phyloP scores from a whole-genome alignment of 2,113 vertebrate species.

The Bambusicola thoracicus region DNA sequence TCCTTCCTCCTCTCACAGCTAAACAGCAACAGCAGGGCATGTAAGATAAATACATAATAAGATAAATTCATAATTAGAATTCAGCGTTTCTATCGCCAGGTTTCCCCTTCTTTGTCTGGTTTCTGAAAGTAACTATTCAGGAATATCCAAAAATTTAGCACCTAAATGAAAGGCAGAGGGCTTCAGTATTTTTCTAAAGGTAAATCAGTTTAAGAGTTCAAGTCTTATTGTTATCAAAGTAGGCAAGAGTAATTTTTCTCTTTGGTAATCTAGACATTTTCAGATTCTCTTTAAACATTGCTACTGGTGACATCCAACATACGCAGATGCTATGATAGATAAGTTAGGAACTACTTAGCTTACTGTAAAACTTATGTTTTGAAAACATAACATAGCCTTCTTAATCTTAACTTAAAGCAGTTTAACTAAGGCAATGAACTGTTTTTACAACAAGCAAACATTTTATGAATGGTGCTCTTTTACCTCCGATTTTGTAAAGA shows the following conservation, averaged over 20 bases:
- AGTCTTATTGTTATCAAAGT: not conserved
- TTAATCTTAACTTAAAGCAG: not conserved
- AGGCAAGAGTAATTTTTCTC: not conserved
- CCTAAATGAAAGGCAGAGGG: not conserved
- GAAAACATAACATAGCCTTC: not conserved
- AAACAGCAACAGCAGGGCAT: fast-evolving
- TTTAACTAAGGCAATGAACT: not conserved
- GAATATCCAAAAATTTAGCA: not conserved
- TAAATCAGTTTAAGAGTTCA: not conserved
- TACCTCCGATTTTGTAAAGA: conserved; percentile 39
- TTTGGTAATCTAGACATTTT: not conserved
- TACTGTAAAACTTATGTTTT: too few species aligned
- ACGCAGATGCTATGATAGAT: not conserved
- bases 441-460: not conserved
- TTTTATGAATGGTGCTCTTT: not conserved
- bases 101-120: not conserved
- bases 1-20: not conserved
- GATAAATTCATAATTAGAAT: not conserved
- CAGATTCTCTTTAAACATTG: not conserved
- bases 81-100: not conserved
- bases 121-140: not conserved
- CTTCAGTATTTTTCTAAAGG: not conserved
- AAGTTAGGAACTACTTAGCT: not conserved
- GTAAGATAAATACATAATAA: not conserved
- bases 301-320: not conserved